These are phyloP conservation scores for Ophiothrix spiculata DNA, from an alignment of 35 echinoderm and acorn worm species.

Conservation along the genomic window DNA sequence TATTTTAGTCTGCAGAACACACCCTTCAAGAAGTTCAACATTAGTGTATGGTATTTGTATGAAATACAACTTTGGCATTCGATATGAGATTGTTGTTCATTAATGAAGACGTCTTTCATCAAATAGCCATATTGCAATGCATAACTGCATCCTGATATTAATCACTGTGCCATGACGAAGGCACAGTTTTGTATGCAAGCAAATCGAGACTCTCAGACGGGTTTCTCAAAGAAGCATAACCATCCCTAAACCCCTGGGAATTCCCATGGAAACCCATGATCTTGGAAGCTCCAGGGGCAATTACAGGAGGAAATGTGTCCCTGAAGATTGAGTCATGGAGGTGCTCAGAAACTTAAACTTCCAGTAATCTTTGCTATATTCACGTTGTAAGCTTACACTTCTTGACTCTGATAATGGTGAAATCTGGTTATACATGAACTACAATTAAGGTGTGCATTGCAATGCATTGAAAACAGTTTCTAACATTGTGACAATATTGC, in stretches of 20 bases:
- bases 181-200: neutral
- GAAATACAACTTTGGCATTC: too few species aligned
- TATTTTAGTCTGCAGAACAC: too few species aligned
- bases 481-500: too few species aligned
- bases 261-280: neutral
- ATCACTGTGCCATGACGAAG: neutral
- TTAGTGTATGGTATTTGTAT: too few species aligned
- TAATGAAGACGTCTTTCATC: neutral
- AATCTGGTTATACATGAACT: too few species aligned
- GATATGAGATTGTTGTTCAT: neutral
- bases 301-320: neutral
- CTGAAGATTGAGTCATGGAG: neutral
- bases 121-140: neutral
- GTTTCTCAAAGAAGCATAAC: neutral
- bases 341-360: too few species aligned
- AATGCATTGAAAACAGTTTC: too few species aligned
- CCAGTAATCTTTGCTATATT: too few species aligned
- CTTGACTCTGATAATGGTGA: too few species aligned
- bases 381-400: too few species aligned
- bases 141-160: neutral
- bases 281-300: neutral
- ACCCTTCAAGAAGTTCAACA: too few species aligned
- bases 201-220: neutral
- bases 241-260: neutral
- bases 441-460: too few species aligned